A percentile compares a stretch with the other conserved stretches of the same genome.
Conservation (phyloP, 37 sponge, comb jelly and placozoan genomes). For the Halisarca cf. caerulea region DNA sequence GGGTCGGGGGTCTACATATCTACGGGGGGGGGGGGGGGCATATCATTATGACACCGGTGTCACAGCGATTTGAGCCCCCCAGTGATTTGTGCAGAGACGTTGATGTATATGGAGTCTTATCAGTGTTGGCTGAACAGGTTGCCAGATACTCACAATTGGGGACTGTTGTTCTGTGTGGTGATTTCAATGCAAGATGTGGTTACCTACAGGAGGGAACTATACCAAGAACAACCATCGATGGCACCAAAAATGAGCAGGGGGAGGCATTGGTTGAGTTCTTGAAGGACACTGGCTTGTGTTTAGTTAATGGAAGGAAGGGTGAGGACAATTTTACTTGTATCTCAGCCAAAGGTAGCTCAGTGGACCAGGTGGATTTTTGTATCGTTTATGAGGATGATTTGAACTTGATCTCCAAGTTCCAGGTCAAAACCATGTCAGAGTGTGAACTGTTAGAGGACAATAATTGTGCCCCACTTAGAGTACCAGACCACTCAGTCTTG, state of each 20-base stretch:
- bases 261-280: background rate
- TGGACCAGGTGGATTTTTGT: constrained; percentile 8
- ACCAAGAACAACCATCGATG: background rate
- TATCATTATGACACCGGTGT: too few species aligned
- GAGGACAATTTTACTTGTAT: constrained; percentile 1
- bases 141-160: background rate
- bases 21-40: too few species aligned
- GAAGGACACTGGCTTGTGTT: background rate
- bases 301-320: constrained; percentile 2
- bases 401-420: background rate
- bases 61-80: too few species aligned
- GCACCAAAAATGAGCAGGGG: background rate
- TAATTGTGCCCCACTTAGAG: background rate
- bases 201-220: background rate
- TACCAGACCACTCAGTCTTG: constrained; percentile 4
- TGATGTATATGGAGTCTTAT: background rate
- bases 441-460: background rate
- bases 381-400: background rate
- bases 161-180: background rate
- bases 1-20: too few species aligned
- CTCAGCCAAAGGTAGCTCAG: background rate
- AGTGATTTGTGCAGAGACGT: background rate
- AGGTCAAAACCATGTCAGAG: background rate
- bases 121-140: background rate
- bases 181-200: constrained; percentile 12